Evolutionary conservation across 2,797 vertebrate genomes (phyloP), one percentile per base, ranked within the genome.

Genomic region (Cyclopterus lumpus): DNA sequence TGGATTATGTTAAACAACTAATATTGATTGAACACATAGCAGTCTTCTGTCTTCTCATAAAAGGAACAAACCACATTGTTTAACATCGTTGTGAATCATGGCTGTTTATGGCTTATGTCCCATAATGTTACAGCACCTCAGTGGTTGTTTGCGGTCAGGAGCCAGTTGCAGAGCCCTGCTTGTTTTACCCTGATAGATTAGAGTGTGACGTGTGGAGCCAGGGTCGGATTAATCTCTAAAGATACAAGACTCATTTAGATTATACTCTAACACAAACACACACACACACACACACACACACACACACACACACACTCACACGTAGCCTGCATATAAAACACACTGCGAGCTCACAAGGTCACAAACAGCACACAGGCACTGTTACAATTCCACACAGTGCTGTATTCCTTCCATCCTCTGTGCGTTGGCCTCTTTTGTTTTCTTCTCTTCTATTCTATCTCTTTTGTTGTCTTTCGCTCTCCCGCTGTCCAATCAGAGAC

Each of bases 191-290:
- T 30, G 55, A 68, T 81, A 89, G 89, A 93, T 92, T 93, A 92
- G 54, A 81, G 85, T 28, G 77, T 93, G 89, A 93, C 90, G 86
- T 93, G 83, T 79, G 80, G 87, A 77, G 73, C 85, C 79, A 32
- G 77, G 62, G 62, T 66, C 67, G 82, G 91, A 90, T 90, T 93
- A 90, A 90, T 91, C 88, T 89, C 81, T 67, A 80, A 88, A 91
- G 80, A 87, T 81, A 82, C 87, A 78, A 58, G 81, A 85, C 85
- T 86, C 77, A 66, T 77, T 90, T 86, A 83, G 88, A 88, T 91
- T 85, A 88, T 64, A 76, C 77, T 67, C 68, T 48, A 46, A 79
- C 81, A 77, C 70, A 6, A 42, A 73, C 55, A 59, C 66, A 59
- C 20, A 57, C 20, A 36, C 44, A 34, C 46, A 69, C 54, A 58